A percentile compares a stretch with the other conserved stretches of the same genome.
phyloP scores from a whole-genome alignment of 1,140 invertebrate genomes.

The Drosophila nasuta region DNA sequence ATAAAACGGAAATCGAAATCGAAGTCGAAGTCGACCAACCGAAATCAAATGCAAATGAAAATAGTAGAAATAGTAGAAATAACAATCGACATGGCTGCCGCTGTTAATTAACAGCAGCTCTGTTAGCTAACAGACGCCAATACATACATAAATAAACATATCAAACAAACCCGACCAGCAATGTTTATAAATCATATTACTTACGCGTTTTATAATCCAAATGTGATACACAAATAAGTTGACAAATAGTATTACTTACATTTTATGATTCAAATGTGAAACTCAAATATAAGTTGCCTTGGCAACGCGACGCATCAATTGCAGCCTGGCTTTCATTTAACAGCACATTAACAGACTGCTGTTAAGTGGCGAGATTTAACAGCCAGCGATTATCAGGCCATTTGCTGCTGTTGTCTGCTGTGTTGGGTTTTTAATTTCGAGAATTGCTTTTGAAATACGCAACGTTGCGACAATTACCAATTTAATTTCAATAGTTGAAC shows the following conservation, averaged over 20 bases:
- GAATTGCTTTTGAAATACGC: not conserved
- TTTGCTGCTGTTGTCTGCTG: not conserved
- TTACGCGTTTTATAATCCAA: not conserved
- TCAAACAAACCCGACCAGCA: not conserved
- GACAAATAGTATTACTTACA: too few species aligned
- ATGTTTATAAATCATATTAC: not conserved
- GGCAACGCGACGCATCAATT: not conserved
- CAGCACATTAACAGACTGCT: constrained; percentile 22
- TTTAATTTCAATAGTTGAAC: constrained; percentile 17
- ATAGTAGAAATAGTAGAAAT: constrained; percentile 19
- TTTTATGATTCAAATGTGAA: not conserved
- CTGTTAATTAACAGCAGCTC: constrained; percentile 36
- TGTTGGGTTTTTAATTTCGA: not conserved
- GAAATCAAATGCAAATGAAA: not conserved
- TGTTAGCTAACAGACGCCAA: not conserved
- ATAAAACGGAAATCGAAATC: constrained; percentile 20
- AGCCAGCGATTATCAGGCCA: constrained; percentile 6
- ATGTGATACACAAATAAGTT: not conserved
- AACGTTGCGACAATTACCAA: constrained; percentile 27
- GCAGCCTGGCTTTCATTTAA: not conserved
- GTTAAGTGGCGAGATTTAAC: not conserved
- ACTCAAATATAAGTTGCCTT: not conserved
- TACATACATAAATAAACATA: not conserved
- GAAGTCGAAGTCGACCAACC: not conserved
- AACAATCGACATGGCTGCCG: not conserved